phyloP scores from a whole-genome alignment of 2,113 vertebrate species.

The Ochotona curzoniae region DNA sequence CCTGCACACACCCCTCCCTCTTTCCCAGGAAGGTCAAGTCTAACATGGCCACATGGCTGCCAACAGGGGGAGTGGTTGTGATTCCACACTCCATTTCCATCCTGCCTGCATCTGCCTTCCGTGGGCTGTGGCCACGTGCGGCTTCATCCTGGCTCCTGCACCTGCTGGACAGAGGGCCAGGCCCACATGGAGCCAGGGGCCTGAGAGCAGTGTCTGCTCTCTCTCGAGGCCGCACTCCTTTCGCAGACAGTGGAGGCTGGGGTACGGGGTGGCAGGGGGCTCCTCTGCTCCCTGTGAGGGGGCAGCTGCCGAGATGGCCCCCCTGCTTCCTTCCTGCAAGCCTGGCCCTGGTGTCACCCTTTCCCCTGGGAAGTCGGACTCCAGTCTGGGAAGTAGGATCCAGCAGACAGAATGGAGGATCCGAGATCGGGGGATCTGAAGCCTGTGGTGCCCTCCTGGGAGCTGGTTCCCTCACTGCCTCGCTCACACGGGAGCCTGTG shows the following conservation, averaged over 20 bases:
- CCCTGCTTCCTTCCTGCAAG: background rate
- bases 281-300: background rate
- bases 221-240: background rate
- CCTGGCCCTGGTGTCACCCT: background rate
- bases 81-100: accelerated
- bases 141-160: background rate
- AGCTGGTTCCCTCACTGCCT: no score
- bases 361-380: background rate
- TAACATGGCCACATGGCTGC: no score
- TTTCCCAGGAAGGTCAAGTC: background rate
- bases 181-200: background rate
- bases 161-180: background rate
- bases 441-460: no score
- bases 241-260: background rate
- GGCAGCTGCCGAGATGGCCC: no score
- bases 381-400: background rate
- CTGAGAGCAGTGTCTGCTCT: background rate
- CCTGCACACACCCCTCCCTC: background rate
- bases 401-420: background rate
- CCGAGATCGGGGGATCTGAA: background rate
- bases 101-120: background rate
- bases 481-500: no score
- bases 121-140: background rate
- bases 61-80: background rate
- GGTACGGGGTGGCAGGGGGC: background rate